phyloP scores from a whole-genome alignment of 2,888 invertebrate genomes.

The Schrankia costaestrigalis region DNA sequence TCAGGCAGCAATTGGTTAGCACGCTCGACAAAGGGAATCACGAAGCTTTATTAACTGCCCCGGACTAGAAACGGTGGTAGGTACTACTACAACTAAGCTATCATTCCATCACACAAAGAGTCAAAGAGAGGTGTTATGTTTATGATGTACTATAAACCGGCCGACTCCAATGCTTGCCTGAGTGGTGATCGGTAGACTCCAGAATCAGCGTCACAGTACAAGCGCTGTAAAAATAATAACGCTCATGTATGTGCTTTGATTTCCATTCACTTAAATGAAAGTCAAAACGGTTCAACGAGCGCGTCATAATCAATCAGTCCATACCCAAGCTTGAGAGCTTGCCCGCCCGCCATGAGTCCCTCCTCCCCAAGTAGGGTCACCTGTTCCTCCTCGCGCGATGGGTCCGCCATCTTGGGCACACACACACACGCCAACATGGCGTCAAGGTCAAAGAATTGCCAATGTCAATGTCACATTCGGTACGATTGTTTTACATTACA shows the following conservation, averaged over 20 bases:
- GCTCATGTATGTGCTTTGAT: conserved; percentile 75
- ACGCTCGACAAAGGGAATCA: conserved; percentile 58
- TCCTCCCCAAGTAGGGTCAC: conserved; percentile 98
- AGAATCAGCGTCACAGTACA: conserved; percentile 86
- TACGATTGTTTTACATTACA: conserved; percentile 32
- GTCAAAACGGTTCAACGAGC: conserved; percentile 65
- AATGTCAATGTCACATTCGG: conserved; percentile 82
- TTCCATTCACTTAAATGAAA: conserved; percentile 48
- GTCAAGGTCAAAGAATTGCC: conserved; percentile 83
- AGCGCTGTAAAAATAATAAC: conserved; percentile 87
- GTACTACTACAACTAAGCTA: conserved; percentile 67
- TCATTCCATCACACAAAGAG: conserved; percentile 76
- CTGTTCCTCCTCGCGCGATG: conserved; percentile 96
- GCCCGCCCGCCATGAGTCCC: conserved; percentile 95
- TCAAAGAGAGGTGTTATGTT: conserved; percentile 69
- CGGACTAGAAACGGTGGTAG: conserved; percentile 40
- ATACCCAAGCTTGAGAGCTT: conserved; percentile 99
- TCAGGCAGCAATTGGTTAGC: conserved; percentile 81
- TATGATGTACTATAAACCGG: conserved; percentile 78
- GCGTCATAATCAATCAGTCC: conserved; percentile 66
- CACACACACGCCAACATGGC: conserved; percentile 77
- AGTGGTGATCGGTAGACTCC: conserved; percentile 87
- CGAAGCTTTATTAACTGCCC: conserved; percentile 48
- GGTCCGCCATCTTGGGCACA: conserved; percentile 97
- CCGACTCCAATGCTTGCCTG: conserved; percentile 86